A percentile compares a stretch with the other conserved stretches of the same genome.
Evolutionary conservation across 1,140 invertebrate genomes (phyloP).

Genomic region (Bombus sibiricus): DNA sequence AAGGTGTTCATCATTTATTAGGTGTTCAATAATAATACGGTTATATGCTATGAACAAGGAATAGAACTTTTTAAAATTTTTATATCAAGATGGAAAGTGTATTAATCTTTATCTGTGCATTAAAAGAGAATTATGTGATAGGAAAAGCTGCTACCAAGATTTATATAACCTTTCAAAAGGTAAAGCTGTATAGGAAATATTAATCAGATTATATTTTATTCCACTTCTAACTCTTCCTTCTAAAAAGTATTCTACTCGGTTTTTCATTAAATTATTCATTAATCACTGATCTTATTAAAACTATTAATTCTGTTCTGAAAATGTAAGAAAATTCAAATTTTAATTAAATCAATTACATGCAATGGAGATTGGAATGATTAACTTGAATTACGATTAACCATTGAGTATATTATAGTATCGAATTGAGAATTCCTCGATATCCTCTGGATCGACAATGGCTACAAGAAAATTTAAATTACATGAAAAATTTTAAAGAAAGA

Average conservation of each 20-base stretch:
- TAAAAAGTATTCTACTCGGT: not conserved
- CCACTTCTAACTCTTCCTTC: not conserved
- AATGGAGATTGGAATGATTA: not conserved
- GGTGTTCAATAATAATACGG: not conserved
- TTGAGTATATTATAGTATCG: not conserved
- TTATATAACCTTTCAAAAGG: no score
- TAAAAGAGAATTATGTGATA: no score
- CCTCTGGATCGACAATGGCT: no score
- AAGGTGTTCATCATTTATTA: not conserved
- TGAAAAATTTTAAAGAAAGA: not conserved
- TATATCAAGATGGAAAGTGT: no score
- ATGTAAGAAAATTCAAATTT: not conserved
- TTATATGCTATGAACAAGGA: no score
- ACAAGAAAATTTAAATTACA: not conserved
- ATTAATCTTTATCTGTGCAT: no score
- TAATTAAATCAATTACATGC: not conserved
- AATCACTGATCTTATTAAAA: not conserved
- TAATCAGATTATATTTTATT: no score
- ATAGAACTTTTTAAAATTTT: no score
- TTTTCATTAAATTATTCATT: not conserved
- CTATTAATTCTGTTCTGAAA: not conserved
- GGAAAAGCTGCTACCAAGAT: no score
- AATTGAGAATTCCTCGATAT: not conserved
- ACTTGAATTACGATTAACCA: not conserved
- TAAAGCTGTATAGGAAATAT: no score